Evolutionary conservation across 2,888 invertebrate species (phyloP).

Genomic region (Cyrtodaria siliqua): DNA sequence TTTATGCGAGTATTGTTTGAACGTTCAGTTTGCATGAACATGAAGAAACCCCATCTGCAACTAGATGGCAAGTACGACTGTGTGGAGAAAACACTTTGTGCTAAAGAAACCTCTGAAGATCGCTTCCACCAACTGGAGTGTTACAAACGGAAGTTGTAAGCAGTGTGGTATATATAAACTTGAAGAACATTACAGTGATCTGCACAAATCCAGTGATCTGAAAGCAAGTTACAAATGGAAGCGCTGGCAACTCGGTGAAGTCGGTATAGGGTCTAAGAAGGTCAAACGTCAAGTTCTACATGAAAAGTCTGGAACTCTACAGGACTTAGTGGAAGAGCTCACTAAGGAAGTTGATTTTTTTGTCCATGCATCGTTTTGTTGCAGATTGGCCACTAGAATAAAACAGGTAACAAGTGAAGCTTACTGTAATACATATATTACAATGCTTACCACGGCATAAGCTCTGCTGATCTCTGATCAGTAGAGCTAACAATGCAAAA

Average conservation of each 20-base stretch:
- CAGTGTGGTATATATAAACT: slow-evolving; percentile 7
- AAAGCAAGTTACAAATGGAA: slow-evolving; percentile 16
- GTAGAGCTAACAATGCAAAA: too few relatives aligned
- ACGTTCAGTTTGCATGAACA: too few relatives aligned
- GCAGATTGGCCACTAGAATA: slow-evolving; percentile 17
- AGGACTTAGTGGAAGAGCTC: slow-evolving; percentile 1
- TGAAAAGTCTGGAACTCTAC: slow-evolving; percentile 9
- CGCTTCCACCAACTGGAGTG: slow-evolving; percentile 1
- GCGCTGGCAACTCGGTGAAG: slow-evolving; percentile 12
- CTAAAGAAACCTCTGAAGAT: not conserved
- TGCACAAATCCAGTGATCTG: slow-evolving; percentile 6
- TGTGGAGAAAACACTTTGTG: not conserved
- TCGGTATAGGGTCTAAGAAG: slow-evolving; percentile 1
- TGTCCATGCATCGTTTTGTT: slow-evolving; percentile 20
- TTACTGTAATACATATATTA: too few relatives aligned
- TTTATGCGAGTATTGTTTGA: too few relatives aligned
- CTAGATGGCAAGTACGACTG: too few relatives aligned
- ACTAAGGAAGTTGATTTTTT: slow-evolving; percentile 10
- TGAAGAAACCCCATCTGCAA: too few relatives aligned
- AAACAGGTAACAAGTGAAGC: too few relatives aligned
- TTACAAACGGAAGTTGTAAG: not conserved
- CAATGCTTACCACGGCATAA: too few relatives aligned
- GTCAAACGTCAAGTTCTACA: slow-evolving; percentile 16
- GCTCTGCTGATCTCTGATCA: too few relatives aligned
- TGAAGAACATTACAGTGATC: not conserved